Evolutionary conservation across 2,888 invertebrate species (phyloP), one percentile per base, ranked within the genome.

Genomic region (Gastracanthus pulcherrimus): DNA sequence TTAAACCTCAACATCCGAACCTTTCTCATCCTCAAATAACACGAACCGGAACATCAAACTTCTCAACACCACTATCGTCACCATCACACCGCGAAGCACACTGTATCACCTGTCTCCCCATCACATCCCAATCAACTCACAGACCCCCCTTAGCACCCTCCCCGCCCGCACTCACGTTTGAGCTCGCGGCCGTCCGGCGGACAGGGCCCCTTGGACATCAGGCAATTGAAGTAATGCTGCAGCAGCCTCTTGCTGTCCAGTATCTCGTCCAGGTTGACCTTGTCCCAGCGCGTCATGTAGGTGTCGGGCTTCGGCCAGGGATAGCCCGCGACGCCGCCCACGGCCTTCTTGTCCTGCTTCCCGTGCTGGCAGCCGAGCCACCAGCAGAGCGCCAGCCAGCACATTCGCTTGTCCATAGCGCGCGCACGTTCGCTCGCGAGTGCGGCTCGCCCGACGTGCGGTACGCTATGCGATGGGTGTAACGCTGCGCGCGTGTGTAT

Each of bases 141-240:
- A 13, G 7, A 55, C 26, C 0, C 13, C 11, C n/a, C 55, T 13
- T 26, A 26, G 7, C 23, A 9, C 58, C 16, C 29, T 5, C 23
- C 23, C n/a, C 31, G n/a, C n/a, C 34, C 16, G 13, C 23, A 95
- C 95, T 95, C 91, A 96, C 96, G 93, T 93, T 94, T 95, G 77
- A 96, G 92, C 82, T 94, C 95, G 86, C 94, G 93, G 84, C 95
- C 96, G 92, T 96, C 95, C 2, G 95, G 95, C 51, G 95, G 94
- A 89, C 96, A 96, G 70, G 95, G 94, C 85, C 94, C 94, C 84
- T 93, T 92, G 84, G 93, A 94, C 81, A 95, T 92, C 71, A 96
- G 91, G 89, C 96, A 96, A 80, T 94, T 94, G 86, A 95, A 94
- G 91, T 96, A 96, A 88, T 95, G 94, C 84, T 93, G 94, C 70